Evolutionary conservation across 2,888 invertebrate genomes (phyloP), one percentile per base, ranked within the genome.

Genomic region (Apamea monoglypha): DNA sequence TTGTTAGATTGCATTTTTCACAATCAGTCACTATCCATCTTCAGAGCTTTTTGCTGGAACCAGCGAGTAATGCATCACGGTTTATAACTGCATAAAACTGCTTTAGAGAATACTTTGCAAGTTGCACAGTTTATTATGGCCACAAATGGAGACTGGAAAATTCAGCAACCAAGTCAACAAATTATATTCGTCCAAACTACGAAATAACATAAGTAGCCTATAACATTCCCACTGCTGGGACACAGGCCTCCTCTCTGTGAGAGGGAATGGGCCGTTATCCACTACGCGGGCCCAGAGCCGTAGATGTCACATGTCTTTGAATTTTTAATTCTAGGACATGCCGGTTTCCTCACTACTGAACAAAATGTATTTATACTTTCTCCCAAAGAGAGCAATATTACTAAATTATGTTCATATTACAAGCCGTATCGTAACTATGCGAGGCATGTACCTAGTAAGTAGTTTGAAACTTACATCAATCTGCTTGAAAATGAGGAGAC

Each of bases 51-150:
- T 21, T 18, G 47, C 68, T 76, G 63, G n/a, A 59, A 40, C 32
- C 69, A 76, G 83, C 61, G 18, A 44, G 83, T 61, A 73, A 73
- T 82, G 29, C 59, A 73, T 73, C 64, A 64, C 18, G 25, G 21
- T 53, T 73, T 69, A 73, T 73, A 44, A 73, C 59, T 56, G 16
- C 2, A 53, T 44, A 66, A 36, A 68, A 67, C 77, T 77, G n/a
- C 25, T 68, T 67, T 47, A 66, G 66, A n/a, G 10, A 78, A 47
- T 56, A 73, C 77, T 64, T 63, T 59, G 56, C 56, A 12, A 72
- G 32, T 53, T 53, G 21, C 21, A 53, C 53, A 53, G 18, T 40
- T 29, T 12, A 10, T 40, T 10, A 32, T 1, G 10, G 36, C 14
- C 18, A 10, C 8, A 50, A 32, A 73, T 69, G 4, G 25, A 18